A percentile compares a stretch with the other conserved stretches of the same genome.
These are phyloP conservation scores for Acrocera orbiculus DNA, from an alignment of 2,888 invertebrate genomes.

Conservation along the genomic window DNA sequence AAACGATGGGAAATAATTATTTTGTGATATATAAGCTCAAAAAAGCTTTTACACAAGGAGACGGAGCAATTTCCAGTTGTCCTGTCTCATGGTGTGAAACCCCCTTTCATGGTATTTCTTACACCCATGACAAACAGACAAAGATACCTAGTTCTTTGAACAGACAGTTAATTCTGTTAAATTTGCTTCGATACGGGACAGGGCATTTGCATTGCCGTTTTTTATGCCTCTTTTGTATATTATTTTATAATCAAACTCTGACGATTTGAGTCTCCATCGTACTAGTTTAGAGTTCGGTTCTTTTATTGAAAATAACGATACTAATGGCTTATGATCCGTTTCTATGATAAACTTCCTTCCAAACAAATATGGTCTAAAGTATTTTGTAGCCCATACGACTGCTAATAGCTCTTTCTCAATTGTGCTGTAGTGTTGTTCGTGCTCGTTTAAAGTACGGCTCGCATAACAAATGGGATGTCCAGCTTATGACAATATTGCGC, in stretches of 20 bases:
- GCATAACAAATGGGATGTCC: constrained; percentile 17
- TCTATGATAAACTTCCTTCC: constrained; percentile 16
- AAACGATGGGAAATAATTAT: too few relatives aligned
- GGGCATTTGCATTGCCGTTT: constrained; percentile 9
- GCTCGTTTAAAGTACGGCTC: constrained; percentile 15
- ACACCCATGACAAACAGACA: too few relatives aligned
- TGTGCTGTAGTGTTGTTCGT: constrained; percentile 16
- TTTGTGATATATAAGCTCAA: too few relatives aligned
- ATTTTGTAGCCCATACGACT: constrained; percentile 14
- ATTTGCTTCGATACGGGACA: constrained; percentile 3
- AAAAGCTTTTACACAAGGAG: too few relatives aligned
- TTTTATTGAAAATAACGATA: constrained; percentile 14
- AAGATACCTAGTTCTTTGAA: too few relatives aligned
- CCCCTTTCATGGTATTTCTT: too few relatives aligned
- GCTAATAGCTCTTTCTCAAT: constrained; percentile 17
- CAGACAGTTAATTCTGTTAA: too few relatives aligned
- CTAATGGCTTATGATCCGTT: constrained; percentile 19
- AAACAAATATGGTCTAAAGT: constrained; percentile 18
- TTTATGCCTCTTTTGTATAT: constrained; percentile 12
- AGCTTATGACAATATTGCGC: constrained; percentile 15
- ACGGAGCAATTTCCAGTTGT: too few relatives aligned
- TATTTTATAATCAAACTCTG: constrained; percentile 18
- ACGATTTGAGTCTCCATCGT: constrained; percentile 17
- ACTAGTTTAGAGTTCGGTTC: constrained; percentile 16
- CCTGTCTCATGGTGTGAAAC: too few relatives aligned